Conservation (phyloP, 2,113 vertebrate genomes). For the Aleadryas rufinucha region DNA sequence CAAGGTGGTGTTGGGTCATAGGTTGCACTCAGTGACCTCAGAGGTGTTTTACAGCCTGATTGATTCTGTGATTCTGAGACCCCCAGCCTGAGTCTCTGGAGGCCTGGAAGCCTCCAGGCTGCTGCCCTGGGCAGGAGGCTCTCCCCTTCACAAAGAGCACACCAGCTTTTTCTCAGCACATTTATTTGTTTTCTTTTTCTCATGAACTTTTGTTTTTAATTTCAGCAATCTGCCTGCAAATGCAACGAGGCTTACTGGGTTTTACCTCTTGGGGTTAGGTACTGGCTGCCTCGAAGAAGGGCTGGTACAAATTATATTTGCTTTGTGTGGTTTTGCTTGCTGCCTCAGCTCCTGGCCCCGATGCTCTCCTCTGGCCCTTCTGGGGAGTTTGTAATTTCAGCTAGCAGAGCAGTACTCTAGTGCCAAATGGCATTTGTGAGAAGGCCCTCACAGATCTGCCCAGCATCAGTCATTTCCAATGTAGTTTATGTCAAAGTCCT, state of each 20-base stretch:
- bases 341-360: not conserved
- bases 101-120: not conserved
- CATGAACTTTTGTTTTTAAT: not conserved
- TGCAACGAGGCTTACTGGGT: accelerated
- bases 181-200: not conserved
- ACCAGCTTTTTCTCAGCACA: accelerated
- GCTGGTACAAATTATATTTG: not conserved
- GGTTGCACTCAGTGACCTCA: not conserved
- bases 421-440: not conserved
- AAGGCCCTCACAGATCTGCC: not conserved
- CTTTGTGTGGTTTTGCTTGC: not conserved
- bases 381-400: not conserved
- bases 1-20: not conserved
- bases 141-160: not conserved
- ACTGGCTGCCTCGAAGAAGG: accelerated
- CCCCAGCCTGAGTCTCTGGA: accelerated
- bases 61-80: not conserved
- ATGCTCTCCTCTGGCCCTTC: not conserved
- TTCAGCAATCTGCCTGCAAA: accelerated
- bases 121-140: not conserved
- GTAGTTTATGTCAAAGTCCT: not conserved
- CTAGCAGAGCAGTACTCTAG: not conserved
- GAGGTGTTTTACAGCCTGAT: not conserved
- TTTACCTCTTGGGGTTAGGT: not conserved
- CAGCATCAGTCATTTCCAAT: accelerated